Conservation (phyloP, 2,888 invertebrate genomes). For the Coenonympha arcania region DNA sequence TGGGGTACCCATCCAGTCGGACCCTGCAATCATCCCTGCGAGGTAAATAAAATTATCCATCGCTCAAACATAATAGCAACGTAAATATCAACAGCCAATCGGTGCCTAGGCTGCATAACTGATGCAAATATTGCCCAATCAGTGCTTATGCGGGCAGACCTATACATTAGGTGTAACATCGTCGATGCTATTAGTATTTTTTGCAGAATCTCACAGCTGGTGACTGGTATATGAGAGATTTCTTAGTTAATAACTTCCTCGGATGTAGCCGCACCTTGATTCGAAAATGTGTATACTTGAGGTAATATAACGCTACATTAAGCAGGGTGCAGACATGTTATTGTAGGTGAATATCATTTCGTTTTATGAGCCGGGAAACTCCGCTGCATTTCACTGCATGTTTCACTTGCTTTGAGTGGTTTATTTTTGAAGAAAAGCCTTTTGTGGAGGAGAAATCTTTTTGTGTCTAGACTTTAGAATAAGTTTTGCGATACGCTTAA, state of each 20-base stretch:
- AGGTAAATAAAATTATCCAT: no score
- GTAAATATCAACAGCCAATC: no score
- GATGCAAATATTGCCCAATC: no score
- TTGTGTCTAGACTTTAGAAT: slow-evolving; percentile 7
- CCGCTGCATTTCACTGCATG: slow-evolving; percentile 16
- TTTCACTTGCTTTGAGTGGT: slow-evolving; percentile 10
- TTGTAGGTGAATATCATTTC: slow-evolving; percentile 26
- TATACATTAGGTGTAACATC: no score
- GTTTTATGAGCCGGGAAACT: slow-evolving; percentile 30
- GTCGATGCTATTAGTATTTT: no score
- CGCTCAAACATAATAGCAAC: no score
- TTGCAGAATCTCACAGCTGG: no score
- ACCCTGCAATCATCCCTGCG: no score
- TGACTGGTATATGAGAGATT: not conserved
- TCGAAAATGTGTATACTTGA: slow-evolving; percentile 11
- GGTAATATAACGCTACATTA: slow-evolving; percentile 36
- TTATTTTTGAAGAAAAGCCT: slow-evolving; percentile 7
- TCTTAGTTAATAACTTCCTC: not conserved
- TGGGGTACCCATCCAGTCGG: no score
- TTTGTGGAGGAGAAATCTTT: slow-evolving; percentile 7
- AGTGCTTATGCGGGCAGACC: no score
- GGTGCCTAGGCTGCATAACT: no score
- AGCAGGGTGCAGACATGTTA: slow-evolving; percentile 33
- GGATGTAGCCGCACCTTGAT: slow-evolving; percentile 1
- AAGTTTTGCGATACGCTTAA: not conserved